Percentiles rank a stretch among this genome's conserved stretches.
Evolutionary conservation across 2,113 vertebrate species (phyloP).

Genomic region (Melanerpes formicivorus): DNA sequence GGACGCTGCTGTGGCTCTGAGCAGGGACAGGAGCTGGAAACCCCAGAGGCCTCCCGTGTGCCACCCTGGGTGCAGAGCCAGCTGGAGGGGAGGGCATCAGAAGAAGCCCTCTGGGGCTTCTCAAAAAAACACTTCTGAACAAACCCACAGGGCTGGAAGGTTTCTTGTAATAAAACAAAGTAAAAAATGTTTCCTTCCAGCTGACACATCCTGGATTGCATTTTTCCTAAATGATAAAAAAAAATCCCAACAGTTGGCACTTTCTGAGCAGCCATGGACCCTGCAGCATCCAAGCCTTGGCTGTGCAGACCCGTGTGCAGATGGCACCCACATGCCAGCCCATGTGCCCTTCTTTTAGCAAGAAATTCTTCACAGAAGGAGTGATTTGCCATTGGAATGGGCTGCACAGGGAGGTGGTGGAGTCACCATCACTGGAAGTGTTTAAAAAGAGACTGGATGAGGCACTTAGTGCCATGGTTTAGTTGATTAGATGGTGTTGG

Average conservation of each 20-base stretch:
- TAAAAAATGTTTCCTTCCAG: neutral
- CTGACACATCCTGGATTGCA: neutral
- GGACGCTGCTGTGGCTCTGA: neutral
- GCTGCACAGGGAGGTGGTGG: too few relatives aligned
- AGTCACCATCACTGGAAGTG: too few relatives aligned
- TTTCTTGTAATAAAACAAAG: neutral
- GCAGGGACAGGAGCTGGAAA: neutral
- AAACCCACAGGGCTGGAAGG: neutral
- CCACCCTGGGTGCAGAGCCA: neutral
- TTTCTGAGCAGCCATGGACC: neutral
- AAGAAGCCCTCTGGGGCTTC: neutral
- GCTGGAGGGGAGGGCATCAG: too few relatives aligned
- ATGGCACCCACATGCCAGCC: fast-evolving
- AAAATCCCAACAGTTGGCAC: fast-evolving
- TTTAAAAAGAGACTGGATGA: too few relatives aligned
- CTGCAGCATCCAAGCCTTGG: neutral
- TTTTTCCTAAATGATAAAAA: neutral
- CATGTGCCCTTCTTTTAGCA: too few relatives aligned
- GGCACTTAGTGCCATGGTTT: too few relatives aligned
- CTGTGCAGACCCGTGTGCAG: neutral
- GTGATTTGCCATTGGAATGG: too few relatives aligned
- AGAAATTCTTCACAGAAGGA: too few relatives aligned
- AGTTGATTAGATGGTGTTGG: too few relatives aligned
- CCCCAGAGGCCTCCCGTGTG: neutral
- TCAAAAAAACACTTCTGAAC: neutral